phyloP scores from a whole-genome alignment of 2,888 invertebrate genomes.

The Cinara cedri region DNA sequence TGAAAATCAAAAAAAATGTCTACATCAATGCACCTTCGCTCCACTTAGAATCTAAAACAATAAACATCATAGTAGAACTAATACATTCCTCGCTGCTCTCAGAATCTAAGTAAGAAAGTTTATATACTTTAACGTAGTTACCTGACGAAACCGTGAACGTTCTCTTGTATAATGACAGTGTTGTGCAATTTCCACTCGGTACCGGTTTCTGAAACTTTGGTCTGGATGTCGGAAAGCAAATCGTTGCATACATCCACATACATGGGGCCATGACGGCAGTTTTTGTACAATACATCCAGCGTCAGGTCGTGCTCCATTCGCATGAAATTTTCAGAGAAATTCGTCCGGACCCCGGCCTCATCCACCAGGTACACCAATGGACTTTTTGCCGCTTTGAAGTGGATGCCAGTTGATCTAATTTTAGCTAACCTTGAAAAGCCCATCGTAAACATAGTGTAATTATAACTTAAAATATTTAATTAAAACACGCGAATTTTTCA shows the following conservation, averaged over 20 bases:
- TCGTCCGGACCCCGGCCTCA: conserved; percentile 43
- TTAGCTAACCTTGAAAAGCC: conserved; percentile 19
- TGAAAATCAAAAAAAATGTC: too few species aligned
- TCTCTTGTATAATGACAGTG: conserved; percentile 17
- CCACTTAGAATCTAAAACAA: too few species aligned
- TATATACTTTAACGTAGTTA: too few species aligned
- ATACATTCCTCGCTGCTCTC: too few species aligned
- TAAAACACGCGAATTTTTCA: too few species aligned
- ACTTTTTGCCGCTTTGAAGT: conserved; percentile 15
- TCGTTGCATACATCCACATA: conserved; percentile 39
- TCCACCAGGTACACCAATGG: conserved; percentile 45
- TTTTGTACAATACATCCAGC: conserved; percentile 30
- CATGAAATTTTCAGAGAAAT: conserved; percentile 33
- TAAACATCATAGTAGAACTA: too few species aligned
- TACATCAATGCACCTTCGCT: too few species aligned
- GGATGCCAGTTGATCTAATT: conserved; percentile 24
- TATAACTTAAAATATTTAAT: too few species aligned
- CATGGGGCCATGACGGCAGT: conserved; percentile 32
- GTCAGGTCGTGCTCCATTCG: conserved; percentile 29
- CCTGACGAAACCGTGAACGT: conserved; percentile 34
- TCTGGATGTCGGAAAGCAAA: conserved; percentile 14
- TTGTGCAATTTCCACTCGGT: conserved; percentile 26
- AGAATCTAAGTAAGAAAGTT: too few species aligned
- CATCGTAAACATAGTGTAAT: too few species aligned
- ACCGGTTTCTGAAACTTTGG: background rate